phyloP scores from a whole-genome alignment of 2,888 invertebrate species.

The Lycia hirtaria region DNA sequence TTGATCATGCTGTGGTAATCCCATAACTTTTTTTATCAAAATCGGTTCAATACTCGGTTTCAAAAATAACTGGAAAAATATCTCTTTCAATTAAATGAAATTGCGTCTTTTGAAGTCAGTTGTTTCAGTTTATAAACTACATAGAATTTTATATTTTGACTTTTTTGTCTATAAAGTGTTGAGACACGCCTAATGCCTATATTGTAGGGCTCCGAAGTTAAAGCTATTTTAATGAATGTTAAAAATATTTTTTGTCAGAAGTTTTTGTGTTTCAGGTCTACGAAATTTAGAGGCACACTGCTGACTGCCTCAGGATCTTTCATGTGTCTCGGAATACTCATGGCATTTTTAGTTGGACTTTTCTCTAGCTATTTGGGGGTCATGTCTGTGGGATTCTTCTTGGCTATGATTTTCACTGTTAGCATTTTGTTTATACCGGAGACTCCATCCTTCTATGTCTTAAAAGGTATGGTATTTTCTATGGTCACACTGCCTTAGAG shows the following conservation, averaged over 20 bases:
- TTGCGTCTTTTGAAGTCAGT: too few relatives aligned
- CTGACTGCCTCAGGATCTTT: constrained; percentile 47
- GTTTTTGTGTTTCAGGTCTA: constrained; percentile 48
- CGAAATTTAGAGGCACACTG: constrained; percentile 52
- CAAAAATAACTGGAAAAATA: too few relatives aligned
- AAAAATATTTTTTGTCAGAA: background rate
- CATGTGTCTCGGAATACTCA: constrained; percentile 43
- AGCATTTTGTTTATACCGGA: constrained; percentile 24
- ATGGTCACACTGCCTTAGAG: background rate
- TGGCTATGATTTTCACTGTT: constrained; percentile 7
- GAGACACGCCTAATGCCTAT: too few relatives aligned
- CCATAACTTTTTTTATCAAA: too few relatives aligned
- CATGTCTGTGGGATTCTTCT: constrained; percentile 19
- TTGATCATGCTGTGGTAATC: too few relatives aligned
- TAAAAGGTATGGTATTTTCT: constrained; percentile 21
- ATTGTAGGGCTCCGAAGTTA: too few relatives aligned
- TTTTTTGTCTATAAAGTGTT: too few relatives aligned
- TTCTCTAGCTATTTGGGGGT: constrained; percentile 44
- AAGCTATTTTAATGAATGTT: too few relatives aligned
- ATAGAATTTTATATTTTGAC: too few relatives aligned
- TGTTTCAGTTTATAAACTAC: too few relatives aligned
- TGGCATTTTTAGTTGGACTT: constrained; percentile 46
- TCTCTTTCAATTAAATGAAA: too few relatives aligned
- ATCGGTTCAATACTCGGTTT: too few relatives aligned
- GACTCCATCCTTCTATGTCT: constrained; percentile 16